Evolutionary conservation across 2,113 vertebrate genomes (phyloP).

Genomic region (Nothobranchius furzeri): DNA sequence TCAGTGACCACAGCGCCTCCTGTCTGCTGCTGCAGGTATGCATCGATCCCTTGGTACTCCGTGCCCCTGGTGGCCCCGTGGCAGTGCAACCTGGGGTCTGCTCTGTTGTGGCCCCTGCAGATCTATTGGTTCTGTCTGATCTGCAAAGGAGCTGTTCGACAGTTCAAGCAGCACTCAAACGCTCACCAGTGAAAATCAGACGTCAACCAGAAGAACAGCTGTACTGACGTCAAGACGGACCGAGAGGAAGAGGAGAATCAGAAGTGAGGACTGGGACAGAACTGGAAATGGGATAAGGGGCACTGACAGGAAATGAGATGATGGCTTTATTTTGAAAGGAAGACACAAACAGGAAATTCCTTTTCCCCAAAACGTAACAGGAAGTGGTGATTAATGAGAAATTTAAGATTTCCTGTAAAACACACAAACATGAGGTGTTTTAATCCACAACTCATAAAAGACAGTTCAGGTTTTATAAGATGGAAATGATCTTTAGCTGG

Average conservation of each 20-base stretch:
- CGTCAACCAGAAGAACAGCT: not conserved
- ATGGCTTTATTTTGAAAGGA: not conserved
- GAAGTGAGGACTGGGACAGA: not conserved
- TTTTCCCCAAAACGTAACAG: too few relatives aligned
- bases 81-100: slow-evolving; percentile 83
- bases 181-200: not conserved
- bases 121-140: slow-evolving; percentile 91
- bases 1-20: not conserved
- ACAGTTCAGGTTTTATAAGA: too few relatives aligned
- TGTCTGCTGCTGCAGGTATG: slow-evolving; percentile 65
- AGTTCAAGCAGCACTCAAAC: slow-evolving; percentile 11
- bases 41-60: slow-evolving; percentile 76
- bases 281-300: not conserved
- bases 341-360: not conserved
- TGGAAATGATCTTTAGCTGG: too few relatives aligned
- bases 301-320: not conserved
- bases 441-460: too few relatives aligned
- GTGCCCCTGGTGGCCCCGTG: slow-evolving; percentile 83
- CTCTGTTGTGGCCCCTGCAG: slow-evolving; percentile 87
- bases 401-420: too few relatives aligned
- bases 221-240: not conserved
- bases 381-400: too few relatives aligned
- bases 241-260: not conserved
- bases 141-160: slow-evolving; percentile 82
- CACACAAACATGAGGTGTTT: too few relatives aligned